Conservation (phyloP, 2,113 vertebrate species). For the Colossoma macropomum region DNA sequence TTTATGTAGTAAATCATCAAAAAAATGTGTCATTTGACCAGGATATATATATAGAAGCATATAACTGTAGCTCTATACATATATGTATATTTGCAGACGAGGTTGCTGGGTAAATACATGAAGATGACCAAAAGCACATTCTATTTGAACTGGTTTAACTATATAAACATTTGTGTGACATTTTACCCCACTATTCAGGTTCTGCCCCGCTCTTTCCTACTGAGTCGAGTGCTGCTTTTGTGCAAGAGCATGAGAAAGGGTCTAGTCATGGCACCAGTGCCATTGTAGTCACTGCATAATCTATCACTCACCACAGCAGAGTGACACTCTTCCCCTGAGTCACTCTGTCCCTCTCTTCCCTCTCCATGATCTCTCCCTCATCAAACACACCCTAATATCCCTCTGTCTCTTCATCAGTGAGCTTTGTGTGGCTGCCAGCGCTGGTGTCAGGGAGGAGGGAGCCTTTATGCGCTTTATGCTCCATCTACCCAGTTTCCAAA, state of each 20-base stretch:
- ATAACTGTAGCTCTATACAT: too few species aligned
- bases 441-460: not conserved
- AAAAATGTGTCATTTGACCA: too few species aligned
- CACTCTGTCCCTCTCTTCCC: not conserved
- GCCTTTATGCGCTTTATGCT: not conserved
- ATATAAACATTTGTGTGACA: too few species aligned
- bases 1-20: too few species aligned
- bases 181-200: too few species aligned
- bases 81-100: too few species aligned
- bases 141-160: too few species aligned
- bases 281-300: not conserved
- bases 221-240: not conserved
- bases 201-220: too few species aligned
- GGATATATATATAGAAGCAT: too few species aligned
- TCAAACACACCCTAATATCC: not conserved
- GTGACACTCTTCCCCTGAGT: not conserved
- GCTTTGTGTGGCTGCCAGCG: not conserved
- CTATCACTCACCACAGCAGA: slow-evolving; percentile 9
- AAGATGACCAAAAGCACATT: too few species aligned
- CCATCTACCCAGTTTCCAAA: not conserved
- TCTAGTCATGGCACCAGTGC: not conserved
- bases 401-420: slow-evolving; percentile 1
- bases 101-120: too few species aligned
- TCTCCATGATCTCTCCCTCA: not conserved
- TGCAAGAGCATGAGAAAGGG: not conserved